phyloP scores from a whole-genome alignment of 1,140 invertebrate species.

The Akabosia matsudoensis region DNA sequence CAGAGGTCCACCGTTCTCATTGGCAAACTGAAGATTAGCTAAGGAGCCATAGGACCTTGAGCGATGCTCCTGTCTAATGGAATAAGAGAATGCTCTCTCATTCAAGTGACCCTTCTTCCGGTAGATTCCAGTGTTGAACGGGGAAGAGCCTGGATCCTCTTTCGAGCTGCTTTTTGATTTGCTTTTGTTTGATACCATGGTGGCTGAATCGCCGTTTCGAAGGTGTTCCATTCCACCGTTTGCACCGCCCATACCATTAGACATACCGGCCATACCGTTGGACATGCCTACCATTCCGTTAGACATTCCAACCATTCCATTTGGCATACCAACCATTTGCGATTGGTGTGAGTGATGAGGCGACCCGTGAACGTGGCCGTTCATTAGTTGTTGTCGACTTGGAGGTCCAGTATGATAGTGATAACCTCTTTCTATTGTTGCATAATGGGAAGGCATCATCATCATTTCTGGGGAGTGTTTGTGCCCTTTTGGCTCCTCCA shows the following conservation, averaged over 20 bases:
- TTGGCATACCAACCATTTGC: background rate
- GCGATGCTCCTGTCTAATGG: conserved; percentile 85
- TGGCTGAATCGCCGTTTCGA: conserved; percentile 38
- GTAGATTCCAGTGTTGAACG: conserved; percentile 81
- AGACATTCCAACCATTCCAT: conserved; percentile 26
- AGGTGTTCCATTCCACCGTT: background rate
- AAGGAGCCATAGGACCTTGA: conserved; percentile 84
- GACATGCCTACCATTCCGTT: conserved; percentile 29
- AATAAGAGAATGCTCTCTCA: conserved; percentile 88
- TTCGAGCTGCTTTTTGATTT: conserved; percentile 47
- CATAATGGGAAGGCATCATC: conserved; percentile 41
- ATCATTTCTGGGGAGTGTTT: conserved; percentile 29
- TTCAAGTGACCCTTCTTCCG: conserved; percentile 86
- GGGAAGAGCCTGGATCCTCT: conserved; percentile 54
- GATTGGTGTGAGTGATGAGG: background rate
- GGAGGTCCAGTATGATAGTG: conserved; percentile 40
- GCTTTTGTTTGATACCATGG: conserved; percentile 46
- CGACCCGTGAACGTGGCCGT: background rate
- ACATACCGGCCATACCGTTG: conserved; percentile 40
- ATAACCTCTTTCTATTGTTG: conserved; percentile 46
- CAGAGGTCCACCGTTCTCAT: conserved; percentile 47
- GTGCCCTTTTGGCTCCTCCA: conserved; percentile 28
- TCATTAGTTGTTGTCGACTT: conserved; percentile 6
- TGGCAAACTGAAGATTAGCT: conserved; percentile 77
- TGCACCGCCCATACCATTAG: conserved; percentile 41